phyloP scores from a whole-genome alignment of 2,888 invertebrate genomes.

The Acrobasis repandana region DNA sequence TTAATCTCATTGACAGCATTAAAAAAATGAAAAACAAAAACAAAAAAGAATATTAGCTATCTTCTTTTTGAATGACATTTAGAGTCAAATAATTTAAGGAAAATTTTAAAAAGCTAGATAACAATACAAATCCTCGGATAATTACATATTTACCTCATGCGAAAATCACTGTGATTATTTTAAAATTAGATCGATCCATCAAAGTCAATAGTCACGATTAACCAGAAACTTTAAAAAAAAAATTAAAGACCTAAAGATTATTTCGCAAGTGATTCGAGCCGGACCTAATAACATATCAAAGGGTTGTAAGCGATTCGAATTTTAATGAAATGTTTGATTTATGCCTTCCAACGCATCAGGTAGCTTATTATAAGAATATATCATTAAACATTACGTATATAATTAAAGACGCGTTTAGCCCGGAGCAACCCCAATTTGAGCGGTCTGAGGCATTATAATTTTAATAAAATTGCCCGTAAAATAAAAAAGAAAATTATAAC shows the following conservation, averaged over 20 bases:
- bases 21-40: too few species aligned
- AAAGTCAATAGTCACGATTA: conserved; percentile 54
- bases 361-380: conserved; percentile 82
- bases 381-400: conserved; percentile 82
- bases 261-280: conserved; percentile 65
- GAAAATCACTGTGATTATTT: conserved; percentile 12
- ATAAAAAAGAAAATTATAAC: conserved; percentile 78
- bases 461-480: conserved; percentile 79
- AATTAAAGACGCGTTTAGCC: conserved; percentile 78
- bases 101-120: not conserved
- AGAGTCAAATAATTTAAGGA: not conserved
- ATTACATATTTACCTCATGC: not conserved
- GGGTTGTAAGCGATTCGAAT: conserved; percentile 73
- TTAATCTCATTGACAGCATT: too few species aligned
- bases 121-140: not conserved
- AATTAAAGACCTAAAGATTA: conserved; percentile 50
- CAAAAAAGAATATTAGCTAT: too few species aligned
- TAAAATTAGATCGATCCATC: conserved; percentile 41
- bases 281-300: conserved; percentile 67
- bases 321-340: conserved; percentile 83
- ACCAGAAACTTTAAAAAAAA: conserved; percentile 49
- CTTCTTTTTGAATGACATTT: not conserved
- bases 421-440: conserved; percentile 78
- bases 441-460: conserved; percentile 74
- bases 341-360: conserved; percentile 75